Evolutionary conservation across 92 coral and sea anemone species (phyloP), one percentile per base, ranked within the genome.

Genomic region (Porites cylindrica): DNA sequence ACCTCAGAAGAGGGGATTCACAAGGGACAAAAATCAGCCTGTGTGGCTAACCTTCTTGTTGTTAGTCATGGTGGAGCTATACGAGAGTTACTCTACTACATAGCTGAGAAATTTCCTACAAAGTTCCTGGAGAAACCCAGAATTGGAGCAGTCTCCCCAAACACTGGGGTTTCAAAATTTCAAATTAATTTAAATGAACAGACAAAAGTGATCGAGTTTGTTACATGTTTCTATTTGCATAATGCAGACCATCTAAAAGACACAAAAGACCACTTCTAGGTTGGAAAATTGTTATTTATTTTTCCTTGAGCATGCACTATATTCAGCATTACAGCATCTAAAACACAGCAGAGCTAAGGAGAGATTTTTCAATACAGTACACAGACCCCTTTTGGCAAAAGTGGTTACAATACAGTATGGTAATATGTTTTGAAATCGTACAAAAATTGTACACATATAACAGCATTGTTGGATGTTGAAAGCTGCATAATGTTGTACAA

Each of bases 51-150:
- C 80, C 85, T 96, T 13, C 90, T 94, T 1, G 54, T 94, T 61
- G 90, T 92, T 6, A 89, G 92, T 20, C 99, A 96, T 87, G 98
- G 99, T 19, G 99, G 99, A 68, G 80, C 91, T 6, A 91, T 96
- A n/a, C 74, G 96, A 20, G 94, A 94, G 82, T 81, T 96, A 21
- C 32, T 94, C 10, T 62, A 58, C n/a, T 88, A 94, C 85, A 89
- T 94, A 76, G 72, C 81, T 24, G 78, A 81, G 20, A 54, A 94
- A 10, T 64, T 91, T 2, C n/a, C 76, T 1, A 88, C 94, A 4
- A 77, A 91, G 52, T 91, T 91, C 61, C 52, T 79, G 12, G 70
- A 58, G 14, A 54, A 68, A 69, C 14, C 60, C 0, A 60, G 78
- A 67, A 51, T 85, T 17, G 61, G 70, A 8, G 52, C 69, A 17